These are phyloP conservation scores for Spea bombifrons DNA, from an alignment of 2,113 vertebrate genomes.

Conservation along the genomic window DNA sequence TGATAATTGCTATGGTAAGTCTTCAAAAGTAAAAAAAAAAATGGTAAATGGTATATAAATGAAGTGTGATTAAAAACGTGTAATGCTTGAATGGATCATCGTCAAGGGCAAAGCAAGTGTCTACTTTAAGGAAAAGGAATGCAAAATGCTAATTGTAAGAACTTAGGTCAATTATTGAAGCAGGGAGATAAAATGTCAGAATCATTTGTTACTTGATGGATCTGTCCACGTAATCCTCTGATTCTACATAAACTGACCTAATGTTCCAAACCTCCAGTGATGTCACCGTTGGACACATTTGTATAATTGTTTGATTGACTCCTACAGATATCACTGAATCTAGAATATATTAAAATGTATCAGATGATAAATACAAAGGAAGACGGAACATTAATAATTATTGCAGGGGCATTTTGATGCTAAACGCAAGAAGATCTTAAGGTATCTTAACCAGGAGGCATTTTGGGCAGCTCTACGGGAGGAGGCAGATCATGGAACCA, in stretches of 20 bases:
- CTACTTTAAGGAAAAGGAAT: slow-evolving; percentile 29
- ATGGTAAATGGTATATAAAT: slow-evolving; percentile 77
- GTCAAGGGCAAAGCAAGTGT: slow-evolving; percentile 48
- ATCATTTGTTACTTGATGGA: background rate
- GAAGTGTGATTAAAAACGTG: slow-evolving; percentile 66
- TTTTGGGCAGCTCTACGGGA: too few relatives aligned
- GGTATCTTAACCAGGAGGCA: too few relatives aligned
- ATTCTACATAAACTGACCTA: background rate
- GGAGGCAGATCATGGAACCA: too few relatives aligned
- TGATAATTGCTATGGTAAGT: too few relatives aligned
- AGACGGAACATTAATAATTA: too few relatives aligned
- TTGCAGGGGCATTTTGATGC: too few relatives aligned
- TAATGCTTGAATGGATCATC: slow-evolving; percentile 60
- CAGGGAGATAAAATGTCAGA: background rate
- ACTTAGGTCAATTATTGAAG: background rate
- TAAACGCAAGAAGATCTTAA: too few relatives aligned
- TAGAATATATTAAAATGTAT: too few relatives aligned
- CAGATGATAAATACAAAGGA: too few relatives aligned
- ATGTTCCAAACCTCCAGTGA: background rate
- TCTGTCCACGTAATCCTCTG: background rate
- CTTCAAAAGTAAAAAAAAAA: slow-evolving; percentile 77
- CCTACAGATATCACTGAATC: too few relatives aligned
- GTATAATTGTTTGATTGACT: background rate
- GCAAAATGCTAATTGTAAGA: slow-evolving; percentile 33
- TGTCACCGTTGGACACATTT: background rate